phyloP scores from a whole-genome alignment of 2,888 invertebrate species.

The Drosophila subquinaria region DNA sequence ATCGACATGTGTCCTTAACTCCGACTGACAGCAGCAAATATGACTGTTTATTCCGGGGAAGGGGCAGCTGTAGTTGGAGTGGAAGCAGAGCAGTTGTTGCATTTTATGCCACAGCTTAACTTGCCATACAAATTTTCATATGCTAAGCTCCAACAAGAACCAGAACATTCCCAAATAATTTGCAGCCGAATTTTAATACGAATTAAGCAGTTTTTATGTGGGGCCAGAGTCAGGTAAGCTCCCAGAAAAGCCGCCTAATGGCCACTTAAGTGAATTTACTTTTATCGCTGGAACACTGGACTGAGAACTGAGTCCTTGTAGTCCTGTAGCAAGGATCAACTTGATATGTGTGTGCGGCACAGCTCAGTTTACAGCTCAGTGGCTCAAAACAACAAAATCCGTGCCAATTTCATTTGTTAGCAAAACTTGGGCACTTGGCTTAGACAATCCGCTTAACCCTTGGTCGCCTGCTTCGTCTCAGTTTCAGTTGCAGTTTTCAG shows the following conservation, averaged over 20 bases:
- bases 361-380: conserved; percentile 32
- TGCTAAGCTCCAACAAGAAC: conserved; percentile 20
- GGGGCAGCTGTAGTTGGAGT: neutral
- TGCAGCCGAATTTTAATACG: conserved; percentile 54
- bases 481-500: neutral
- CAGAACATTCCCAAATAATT: conserved; percentile 65
- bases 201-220: conserved; percentile 71
- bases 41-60: conserved; percentile 21
- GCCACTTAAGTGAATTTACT: conserved; percentile 76
- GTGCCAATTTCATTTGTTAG: conserved; percentile 72
- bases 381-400: conserved; percentile 39
- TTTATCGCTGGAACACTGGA: conserved; percentile 49
- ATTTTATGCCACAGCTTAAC: conserved; percentile 70
- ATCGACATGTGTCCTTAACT: conserved; percentile 68
- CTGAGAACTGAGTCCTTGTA: conserved; percentile 1
- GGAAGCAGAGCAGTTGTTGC: conserved; percentile 41
- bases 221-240: conserved; percentile 40
- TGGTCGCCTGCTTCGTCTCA: conserved; percentile 33
- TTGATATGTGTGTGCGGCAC: conserved; percentile 33
- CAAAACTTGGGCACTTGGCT: conserved; percentile 46
- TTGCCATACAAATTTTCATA: conserved; percentile 71
- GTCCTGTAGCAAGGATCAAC: conserved; percentile 44
- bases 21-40: conserved; percentile 62
- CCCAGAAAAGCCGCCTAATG: conserved; percentile 67
- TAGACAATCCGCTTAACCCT: conserved; percentile 73